Percentiles rank a stretch among this genome's conserved stretches.
Conservation (phyloP, 2,888 invertebrate genomes). For the Leptinotarsa tumamoca region DNA sequence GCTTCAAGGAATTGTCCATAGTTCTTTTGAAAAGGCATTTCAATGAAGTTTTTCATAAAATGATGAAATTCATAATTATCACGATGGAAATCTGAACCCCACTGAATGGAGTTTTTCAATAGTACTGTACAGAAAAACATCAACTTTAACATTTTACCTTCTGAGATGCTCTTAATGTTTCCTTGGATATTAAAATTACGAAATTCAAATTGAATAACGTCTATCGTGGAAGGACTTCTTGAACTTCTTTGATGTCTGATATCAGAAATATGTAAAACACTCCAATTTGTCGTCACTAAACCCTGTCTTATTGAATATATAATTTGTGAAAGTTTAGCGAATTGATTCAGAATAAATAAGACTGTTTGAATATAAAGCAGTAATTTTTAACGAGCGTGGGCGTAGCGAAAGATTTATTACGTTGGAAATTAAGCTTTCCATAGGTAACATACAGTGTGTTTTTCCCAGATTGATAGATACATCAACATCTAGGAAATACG, state of each 20-base stretch:
- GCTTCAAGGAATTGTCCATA: too few species aligned
- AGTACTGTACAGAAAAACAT: neutral
- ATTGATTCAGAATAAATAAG: constrained; percentile 6
- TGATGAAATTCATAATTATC: too few species aligned
- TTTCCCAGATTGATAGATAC: neutral
- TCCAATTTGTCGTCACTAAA: constrained; percentile 13
- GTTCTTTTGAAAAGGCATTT: too few species aligned
- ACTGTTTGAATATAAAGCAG: neutral
- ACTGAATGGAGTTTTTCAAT: too few species aligned
- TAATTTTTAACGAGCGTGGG: neutral
- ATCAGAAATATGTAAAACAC: constrained; percentile 4
- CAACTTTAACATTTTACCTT: neutral
- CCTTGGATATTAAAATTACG: neutral
- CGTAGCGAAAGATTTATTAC: neutral
- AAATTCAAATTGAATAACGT: neutral
- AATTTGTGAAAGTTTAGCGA: neutral
- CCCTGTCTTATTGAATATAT: neutral
- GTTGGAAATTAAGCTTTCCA: neutral
- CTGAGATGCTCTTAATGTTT: neutral
- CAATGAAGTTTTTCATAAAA: too few species aligned
- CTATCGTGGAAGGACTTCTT: neutral
- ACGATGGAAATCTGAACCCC: too few species aligned
- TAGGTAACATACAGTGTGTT: neutral
- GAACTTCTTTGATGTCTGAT: constrained; percentile 1
- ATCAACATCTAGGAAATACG: too few species aligned